phyloP scores from a whole-genome alignment of 2,797 vertebrate genomes.

The Hyperoplus immaculatus region DNA sequence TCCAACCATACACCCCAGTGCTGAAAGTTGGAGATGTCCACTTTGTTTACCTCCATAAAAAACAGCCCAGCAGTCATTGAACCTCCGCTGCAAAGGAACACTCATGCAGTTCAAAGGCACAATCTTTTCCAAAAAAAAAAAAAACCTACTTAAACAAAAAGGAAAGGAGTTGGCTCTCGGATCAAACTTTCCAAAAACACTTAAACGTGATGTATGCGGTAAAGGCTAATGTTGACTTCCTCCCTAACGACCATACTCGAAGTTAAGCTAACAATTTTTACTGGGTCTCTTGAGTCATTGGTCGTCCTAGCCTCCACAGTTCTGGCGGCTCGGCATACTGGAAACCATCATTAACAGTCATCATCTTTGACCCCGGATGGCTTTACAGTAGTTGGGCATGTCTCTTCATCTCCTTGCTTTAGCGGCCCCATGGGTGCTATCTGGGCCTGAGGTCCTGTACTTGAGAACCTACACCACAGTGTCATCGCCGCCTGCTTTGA shows the following conservation, averaged over 20 bases:
- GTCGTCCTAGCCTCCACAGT: conserved; percentile 43
- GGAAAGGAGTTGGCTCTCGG: conserved; percentile 23
- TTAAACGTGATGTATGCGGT: conserved; percentile 70
- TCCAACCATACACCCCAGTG: conserved; percentile 47
- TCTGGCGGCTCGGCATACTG: conserved; percentile 51
- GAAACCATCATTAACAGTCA: conserved; percentile 50
- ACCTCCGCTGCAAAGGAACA: conserved; percentile 43
- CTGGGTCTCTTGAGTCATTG: conserved; percentile 53
- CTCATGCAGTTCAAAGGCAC: conserved; percentile 55
- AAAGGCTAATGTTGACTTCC: conserved; percentile 68
- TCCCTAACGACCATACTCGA: conserved; percentile 60
- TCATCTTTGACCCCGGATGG: conserved; percentile 44
- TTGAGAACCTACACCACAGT: conserved; percentile 47
- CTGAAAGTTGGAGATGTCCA: conserved; percentile 60
- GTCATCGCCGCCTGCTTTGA: conserved; percentile 49
- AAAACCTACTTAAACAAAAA: conserved; percentile 58
- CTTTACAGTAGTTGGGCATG: conserved; percentile 13
- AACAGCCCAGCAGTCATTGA: conserved; percentile 55
- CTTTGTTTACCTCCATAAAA: conserved; percentile 67
- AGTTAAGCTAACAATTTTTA: conserved; percentile 77
- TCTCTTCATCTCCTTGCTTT: conserved; percentile 52
- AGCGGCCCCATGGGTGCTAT: conserved; percentile 53
- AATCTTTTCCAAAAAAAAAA: conserved; percentile 34
- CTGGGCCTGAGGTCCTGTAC: neutral
- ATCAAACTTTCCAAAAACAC: conserved; percentile 76